Base-by-base conservation (phyloP, 2,888 invertebrate species). In the Strigamia transsilvanica region DNA sequence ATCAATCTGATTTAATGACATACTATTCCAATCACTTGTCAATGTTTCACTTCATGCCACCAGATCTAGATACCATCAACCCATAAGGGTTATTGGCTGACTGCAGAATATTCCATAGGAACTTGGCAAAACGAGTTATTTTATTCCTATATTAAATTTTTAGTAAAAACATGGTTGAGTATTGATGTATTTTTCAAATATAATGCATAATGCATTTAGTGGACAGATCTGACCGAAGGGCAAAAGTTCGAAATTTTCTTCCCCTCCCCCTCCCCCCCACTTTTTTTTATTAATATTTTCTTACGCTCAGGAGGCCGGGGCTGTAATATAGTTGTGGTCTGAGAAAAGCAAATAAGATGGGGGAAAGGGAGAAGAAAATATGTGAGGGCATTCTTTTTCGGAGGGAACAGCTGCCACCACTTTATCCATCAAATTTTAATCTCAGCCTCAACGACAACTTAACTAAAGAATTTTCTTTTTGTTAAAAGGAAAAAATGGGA, bases 381-480 rank as follows among this genome's bases (percentile, higher is more conserved):
- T 66, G 61, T 66, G 61, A 66, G 61, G 61, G 61, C 61, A 66
- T 66, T 66, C 61, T 66, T 66, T 38, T 66, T 66, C 61, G 9
- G 23, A 23, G 61, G 61, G 2, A 66, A 66, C 61, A 66, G 61
- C 61, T 66, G 61, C 61, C 61, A 66, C 61, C 61, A 66, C 61
- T 66, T 66, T 66, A 66, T 66, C 61, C 61, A 66, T 66, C 61
- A 66, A 66, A 66, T 66, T 66, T 66, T 66, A 66, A 66, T 66
- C 61, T 66, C 61, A 66, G 61, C 61, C 21, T 66, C 61, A 66
- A 66, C 46, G 46, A 46, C 61, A 66, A 66, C 61, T 66, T 66
- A 66, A 66, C 61, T 66, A 3, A 18, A 23, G 61, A 66, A 66
- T n/a, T 12, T 21, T 38, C 27, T 38, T 38, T n/a, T 21, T 66